Conservation (phyloP, 2,888 invertebrate species). For the Meloe dianella region DNA sequence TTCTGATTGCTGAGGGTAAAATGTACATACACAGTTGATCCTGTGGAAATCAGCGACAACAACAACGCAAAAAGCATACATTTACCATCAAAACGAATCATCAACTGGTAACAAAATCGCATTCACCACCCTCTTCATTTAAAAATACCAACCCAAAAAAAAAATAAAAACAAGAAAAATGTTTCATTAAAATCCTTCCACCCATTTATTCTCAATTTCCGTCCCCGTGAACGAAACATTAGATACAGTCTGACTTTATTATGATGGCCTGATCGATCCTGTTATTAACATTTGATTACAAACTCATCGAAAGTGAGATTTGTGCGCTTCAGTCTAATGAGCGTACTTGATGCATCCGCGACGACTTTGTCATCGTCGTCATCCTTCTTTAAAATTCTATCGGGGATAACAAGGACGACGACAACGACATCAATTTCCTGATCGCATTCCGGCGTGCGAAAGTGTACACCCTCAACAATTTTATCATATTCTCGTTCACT, state of each 20-base stretch:
- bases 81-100: background rate
- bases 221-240: slow-evolving; percentile 32
- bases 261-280: slow-evolving; percentile 36
- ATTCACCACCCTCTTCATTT: slow-evolving; percentile 35
- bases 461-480: slow-evolving; percentile 13
- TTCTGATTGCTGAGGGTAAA: slow-evolving; percentile 54
- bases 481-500: background rate
- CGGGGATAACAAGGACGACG: background rate
- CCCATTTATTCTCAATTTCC: slow-evolving; percentile 56
- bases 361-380: slow-evolving; percentile 17
- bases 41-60: background rate
- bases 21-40: slow-evolving; percentile 40
- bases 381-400: background rate
- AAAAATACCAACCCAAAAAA: background rate
- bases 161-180: slow-evolving; percentile 39
- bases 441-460: slow-evolving; percentile 19
- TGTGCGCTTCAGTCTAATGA: slow-evolving; percentile 29
- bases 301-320: slow-evolving; percentile 35
- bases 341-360: slow-evolving; percentile 30
- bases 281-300: slow-evolving; percentile 43
- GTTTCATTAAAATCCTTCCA: slow-evolving; percentile 60
- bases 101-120: background rate
- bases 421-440: slow-evolving; percentile 32
- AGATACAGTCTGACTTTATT: slow-evolving; percentile 35
- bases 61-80: slow-evolving; percentile 38